Base-by-base conservation (phyloP, 35 echinoderm and acorn worm genomes). In the Heliocidaris erythrogramma region DNA sequence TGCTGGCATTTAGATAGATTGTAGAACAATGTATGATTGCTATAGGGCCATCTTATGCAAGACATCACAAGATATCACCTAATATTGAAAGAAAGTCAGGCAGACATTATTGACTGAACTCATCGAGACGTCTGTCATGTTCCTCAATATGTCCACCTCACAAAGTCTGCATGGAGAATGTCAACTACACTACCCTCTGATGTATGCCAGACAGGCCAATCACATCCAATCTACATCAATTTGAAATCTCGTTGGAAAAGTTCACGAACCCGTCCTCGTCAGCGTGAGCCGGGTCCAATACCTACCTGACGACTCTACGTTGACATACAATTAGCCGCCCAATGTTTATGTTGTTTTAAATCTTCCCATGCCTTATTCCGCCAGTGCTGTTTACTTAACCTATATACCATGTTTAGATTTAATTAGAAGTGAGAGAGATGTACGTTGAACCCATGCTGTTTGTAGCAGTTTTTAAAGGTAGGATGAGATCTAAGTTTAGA, bases 221-320 rank as follows among this genome's bases (percentile, higher is more conserved):
- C 65, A 78, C 65, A 78, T 78, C 65, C 65, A 78, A 78, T 78
- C 65, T 78, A 21, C 18, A 18, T 78, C 65, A 78, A 78, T 78
- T 78, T 78, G 65, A 78, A 78, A 78, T 78, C 65, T 78, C 65
- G 65, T 78, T n/a, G 65, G 65, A 78, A 78, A 78, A 78, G 65
- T 78, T 78, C 65, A 78, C 65, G 65, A 78, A 78, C 65, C 65
- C 27, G 7, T n/a, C 65, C 65, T 7, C n/a, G 65, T 78, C 65
- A 78, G 65, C 65, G 21, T 78, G 65, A n/a, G 65, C 65, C 7
- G 18, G 18, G 18, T 78, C 65, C 65, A 78, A 27, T 78, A 78
- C 65, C 65, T n/a, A 78, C 65, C 65, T 78, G 65, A 78, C 18
- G 17, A 78, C 65, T 27, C 65, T 78, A 24, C 65, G 65, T 78